Percentiles rank a stretch among this genome's conserved stretches.
These are phyloP conservation scores for Scaptomyza parva DNA, from an alignment of 2,888 invertebrate species.

Conservation along the genomic window DNA sequence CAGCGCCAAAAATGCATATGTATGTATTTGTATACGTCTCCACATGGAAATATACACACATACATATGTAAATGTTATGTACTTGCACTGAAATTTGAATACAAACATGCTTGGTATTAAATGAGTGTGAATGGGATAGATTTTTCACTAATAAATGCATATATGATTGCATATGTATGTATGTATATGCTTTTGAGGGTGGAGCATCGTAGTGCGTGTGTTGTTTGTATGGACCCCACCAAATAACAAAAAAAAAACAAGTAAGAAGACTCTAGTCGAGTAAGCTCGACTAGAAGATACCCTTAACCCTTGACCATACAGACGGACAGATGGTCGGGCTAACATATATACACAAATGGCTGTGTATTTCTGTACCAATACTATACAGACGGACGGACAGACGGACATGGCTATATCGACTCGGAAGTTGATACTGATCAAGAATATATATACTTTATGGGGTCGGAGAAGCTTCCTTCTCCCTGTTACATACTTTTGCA, in stretches of 20 bases:
- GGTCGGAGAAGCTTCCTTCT: too few species aligned
- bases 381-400: too few species aligned
- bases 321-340: too few species aligned
- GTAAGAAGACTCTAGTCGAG: too few species aligned
- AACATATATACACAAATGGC: too few species aligned
- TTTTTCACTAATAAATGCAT: conserved; percentile 42
- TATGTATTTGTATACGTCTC: neutral
- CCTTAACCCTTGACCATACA: conserved; percentile 50
- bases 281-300: too few species aligned
- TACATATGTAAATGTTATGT: neutral
- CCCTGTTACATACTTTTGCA: too few species aligned
- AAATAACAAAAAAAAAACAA: conserved; percentile 41
- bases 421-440: too few species aligned
- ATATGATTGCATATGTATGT: conserved; percentile 14
- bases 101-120: conserved; percentile 2
- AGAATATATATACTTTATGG: too few species aligned
- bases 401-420: too few species aligned
- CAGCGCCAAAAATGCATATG: neutral
- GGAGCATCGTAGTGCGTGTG: conserved; percentile 45
- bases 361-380: too few species aligned
- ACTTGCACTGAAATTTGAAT: conserved; percentile 8
- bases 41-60: neutral
- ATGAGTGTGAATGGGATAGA: conserved; percentile 37
- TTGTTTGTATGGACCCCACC: neutral
- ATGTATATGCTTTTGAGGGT: conserved; percentile 41